Conservation (phyloP, 1,140 invertebrate species). For the Drosophila baimaii region DNA sequence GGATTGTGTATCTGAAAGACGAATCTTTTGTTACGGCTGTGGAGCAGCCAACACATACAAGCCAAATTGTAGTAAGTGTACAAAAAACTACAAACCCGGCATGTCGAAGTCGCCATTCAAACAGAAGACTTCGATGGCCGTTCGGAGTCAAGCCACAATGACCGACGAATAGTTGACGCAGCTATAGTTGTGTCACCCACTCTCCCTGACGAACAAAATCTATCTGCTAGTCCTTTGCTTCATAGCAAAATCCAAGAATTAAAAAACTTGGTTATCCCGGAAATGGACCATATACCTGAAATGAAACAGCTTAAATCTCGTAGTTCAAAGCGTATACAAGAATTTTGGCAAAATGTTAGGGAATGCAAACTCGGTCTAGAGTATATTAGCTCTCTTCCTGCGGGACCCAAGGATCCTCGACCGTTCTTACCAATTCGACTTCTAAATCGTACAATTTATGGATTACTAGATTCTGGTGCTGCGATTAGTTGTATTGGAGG, state of each 20-base stretch:
- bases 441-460: neutral
- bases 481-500: neutral
- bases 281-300: neutral
- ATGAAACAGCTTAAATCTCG: neutral
- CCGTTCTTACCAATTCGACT: neutral
- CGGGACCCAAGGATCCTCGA: constrained; percentile 2
- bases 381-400: neutral
- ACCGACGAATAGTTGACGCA: neutral
- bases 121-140: neutral
- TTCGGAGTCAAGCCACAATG: neutral
- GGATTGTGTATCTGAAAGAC: neutral
- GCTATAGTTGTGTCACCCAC: neutral
- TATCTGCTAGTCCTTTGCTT: constrained; percentile 3
- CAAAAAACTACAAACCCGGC: constrained; percentile 9
- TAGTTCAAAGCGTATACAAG: neutral
- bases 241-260: constrained; percentile 1
- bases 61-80: constrained; percentile 3
- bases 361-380: constrained; percentile 3
- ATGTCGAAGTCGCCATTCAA: constrained; percentile 8
- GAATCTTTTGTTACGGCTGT: constrained; percentile 10
- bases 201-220: neutral
- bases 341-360: constrained; percentile 5
- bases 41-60: constrained; percentile 7
- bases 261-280: neutral
- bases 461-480: neutral